Base-by-base conservation (phyloP, 1,140 invertebrate species). In the Megalonaias nervosa region DNA sequence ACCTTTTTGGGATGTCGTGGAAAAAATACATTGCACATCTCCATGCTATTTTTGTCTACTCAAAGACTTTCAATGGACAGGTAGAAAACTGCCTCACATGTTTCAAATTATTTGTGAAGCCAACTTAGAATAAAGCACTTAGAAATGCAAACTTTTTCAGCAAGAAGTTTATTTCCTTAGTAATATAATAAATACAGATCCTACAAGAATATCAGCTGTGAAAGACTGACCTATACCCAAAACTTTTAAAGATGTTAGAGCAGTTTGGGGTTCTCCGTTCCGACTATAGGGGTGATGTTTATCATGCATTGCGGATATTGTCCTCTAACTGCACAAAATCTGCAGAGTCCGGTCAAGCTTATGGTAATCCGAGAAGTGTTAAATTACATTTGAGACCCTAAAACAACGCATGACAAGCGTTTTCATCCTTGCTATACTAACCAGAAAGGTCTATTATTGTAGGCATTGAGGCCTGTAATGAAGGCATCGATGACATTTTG, bases 371-470 rank as follows among this genome's bases (percentile, higher is more conserved):
- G 16, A 5, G 9, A n/a, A 57, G 3, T 73, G 23, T 57, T 9
- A 73, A 17, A 48, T 4, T 12, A 5, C 71, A 13, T 73, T 73
- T 23, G 19, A 73, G 2, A 48, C 38, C 61, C 38, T 73, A 23
- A 68, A 62, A 75, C 11, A 75, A 60, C 38, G n/a, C 2, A 59
- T 77, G 23, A 60, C 31, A 17, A 58, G 38, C 31, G 71, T 61
- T 2, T 71, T 75, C 13, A 70, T 81, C 21, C 31, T 81, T 21
- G 69, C 71, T 77, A 77, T 58, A 70, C 79, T 5, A 55, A 77
- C 15, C 48, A 60, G 55, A 16, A 71, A 15, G 9, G 60, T 15
- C 5, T 38, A 4, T 71, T 57, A 67, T 81, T n/a, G 58, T 81
- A 15, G 75, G 77, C 23, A 74, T 67, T 48, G 79, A 81, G 65